These are phyloP conservation scores for Sinella curviseta DNA, from an alignment of 1,140 invertebrate genomes.

Conservation along the genomic window DNA sequence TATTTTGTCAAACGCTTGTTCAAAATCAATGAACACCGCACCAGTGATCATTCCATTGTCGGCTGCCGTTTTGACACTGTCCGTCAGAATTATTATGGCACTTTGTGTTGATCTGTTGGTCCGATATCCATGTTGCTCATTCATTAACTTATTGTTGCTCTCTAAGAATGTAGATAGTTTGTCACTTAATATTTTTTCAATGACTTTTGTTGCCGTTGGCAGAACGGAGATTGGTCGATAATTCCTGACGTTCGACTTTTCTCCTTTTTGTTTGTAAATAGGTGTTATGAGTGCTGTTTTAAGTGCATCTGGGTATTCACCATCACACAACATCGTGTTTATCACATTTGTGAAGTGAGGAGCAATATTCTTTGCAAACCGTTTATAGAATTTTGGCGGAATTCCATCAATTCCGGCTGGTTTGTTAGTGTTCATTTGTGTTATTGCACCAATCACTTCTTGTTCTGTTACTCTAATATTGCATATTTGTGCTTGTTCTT, in stretches of 20 bases:
- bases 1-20: not conserved
- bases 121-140: constrained; percentile 14
- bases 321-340: not conserved
- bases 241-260: not conserved
- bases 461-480: too few species aligned
- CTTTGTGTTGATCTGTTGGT: constrained; percentile 16
- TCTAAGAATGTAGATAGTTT: not conserved
- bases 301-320: not conserved
- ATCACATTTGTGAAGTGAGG: not conserved
- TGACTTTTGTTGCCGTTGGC: not conserved
- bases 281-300: not conserved
- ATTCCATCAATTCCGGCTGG: not conserved
- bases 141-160: not conserved
- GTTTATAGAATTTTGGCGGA: not conserved
- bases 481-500: not conserved
- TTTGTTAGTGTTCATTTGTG: not conserved
- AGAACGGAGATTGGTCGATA: not conserved
- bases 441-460: not conserved
- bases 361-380: not conserved
- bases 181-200: not conserved
- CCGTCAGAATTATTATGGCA: not conserved
- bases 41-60: not conserved
- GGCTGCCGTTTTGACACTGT: not conserved
- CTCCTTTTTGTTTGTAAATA: not conserved
- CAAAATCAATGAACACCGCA: not conserved